Conservation (phyloP, 2,797 vertebrate genomes). For the Galago senegalensis region DNA sequence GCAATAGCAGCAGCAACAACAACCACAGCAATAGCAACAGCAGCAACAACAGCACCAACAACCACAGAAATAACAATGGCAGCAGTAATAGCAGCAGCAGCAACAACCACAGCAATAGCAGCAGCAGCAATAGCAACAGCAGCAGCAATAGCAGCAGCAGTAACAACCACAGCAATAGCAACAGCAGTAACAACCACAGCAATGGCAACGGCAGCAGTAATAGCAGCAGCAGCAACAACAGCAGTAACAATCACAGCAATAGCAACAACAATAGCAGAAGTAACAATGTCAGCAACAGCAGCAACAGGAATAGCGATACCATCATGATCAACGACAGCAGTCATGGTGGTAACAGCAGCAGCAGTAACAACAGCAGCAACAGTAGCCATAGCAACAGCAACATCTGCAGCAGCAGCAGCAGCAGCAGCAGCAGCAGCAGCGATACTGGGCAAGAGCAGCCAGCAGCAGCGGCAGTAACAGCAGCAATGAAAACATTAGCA, state of each 20-base stretch:
- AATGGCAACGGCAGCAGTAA: accelerated
- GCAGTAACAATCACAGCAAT: accelerated
- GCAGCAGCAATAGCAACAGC: accelerated
- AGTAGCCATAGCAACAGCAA: accelerated
- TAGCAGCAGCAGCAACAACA: accelerated
- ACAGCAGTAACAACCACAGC: accelerated
- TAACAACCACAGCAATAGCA: accelerated
- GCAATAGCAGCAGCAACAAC: accelerated
- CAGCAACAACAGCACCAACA: accelerated
- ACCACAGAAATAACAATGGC: accelerated
- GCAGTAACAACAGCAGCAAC: accelerated
- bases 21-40: accelerated
- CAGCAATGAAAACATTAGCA: accelerated
- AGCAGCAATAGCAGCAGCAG: accelerated
- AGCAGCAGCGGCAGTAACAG: accelerated
- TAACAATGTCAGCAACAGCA: accelerated
- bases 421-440: accelerated
- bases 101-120: accelerated
- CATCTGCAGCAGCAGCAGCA: accelerated
- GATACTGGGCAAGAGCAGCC: accelerated
- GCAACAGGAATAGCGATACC: accelerated
- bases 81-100: accelerated
- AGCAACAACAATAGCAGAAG: accelerated
- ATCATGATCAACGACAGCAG: accelerated
- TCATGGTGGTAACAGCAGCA: accelerated